Base-by-base conservation (phyloP, 2,888 invertebrate genomes). In the Sarcophaga subvicina region DNA sequence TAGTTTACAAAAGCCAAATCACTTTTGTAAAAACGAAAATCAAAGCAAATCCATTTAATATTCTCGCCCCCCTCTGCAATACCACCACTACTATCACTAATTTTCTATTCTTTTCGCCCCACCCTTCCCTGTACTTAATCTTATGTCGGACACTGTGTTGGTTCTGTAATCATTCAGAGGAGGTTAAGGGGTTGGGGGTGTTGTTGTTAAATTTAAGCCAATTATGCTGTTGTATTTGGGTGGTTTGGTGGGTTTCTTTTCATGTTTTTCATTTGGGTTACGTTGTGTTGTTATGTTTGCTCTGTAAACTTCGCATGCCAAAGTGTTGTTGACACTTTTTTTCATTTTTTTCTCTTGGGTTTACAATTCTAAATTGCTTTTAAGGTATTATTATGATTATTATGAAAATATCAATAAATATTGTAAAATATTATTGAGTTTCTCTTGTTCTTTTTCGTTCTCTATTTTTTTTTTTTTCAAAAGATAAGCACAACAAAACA, bases 291-390 rank as follows among this genome's bases (percentile, higher is more conserved):
- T 22, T 22, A 49, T 63, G 4, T 17, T 17, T 59, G 37, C 25
- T 64, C 11, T 62, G n/a, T 49, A 4, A 63, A 20, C 25, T 64
- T 83, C n/a, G 78, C 73, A 37, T 79, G 78, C 6, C 73, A 69
- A 78, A 79, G 63, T 63, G 83, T 83, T 83, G 71, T 79, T 79
- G 78, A 79, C 73, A 63, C 63, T 78, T 37, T 11, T 67, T 27
- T 12, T 17, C 1, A 1, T 8, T 37, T 37, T 6, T 37, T 37
- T 37, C 37, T 70, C 60, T 66, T 72, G 22, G 22, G 22, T 22
- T 22, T 22, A n/a, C 17, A 4, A 10, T 70, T 72, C 47, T 25
- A 67, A 67, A 20, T 62, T 69, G 11, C 8, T 54, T 80, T 60
- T n/a, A 71, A 71, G 27, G 70, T 37, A 37, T 37, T 37, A 37